Conservation (phyloP, 1,140 invertebrate species). For the Kradibia gibbosae region DNA sequence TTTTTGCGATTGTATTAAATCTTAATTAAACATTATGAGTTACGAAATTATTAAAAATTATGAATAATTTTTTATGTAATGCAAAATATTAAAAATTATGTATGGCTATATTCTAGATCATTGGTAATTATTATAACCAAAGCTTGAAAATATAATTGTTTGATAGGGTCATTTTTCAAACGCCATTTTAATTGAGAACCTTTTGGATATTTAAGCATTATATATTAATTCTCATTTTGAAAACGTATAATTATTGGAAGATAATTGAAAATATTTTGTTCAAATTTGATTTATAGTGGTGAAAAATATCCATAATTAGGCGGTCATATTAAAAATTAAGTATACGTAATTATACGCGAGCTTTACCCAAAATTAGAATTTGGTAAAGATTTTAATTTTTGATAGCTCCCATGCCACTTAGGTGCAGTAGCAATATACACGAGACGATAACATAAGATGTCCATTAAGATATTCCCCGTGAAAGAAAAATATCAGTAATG, state of each 20-base stretch:
- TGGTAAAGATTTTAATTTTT: slow-evolving; percentile 13
- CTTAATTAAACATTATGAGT: no score
- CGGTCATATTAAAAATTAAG: slow-evolving; percentile 2
- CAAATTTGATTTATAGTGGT: not conserved
- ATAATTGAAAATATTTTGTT: not conserved
- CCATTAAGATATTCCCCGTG: not conserved
- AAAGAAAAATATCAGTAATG: not conserved
- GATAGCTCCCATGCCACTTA: not conserved
- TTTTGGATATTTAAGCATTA: not conserved
- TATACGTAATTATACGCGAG: not conserved
- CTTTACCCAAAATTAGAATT: not conserved
- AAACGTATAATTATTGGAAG: not conserved
- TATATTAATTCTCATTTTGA: not conserved
- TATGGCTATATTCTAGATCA: no score
- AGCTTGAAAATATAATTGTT: no score
- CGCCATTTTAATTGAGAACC: no score
- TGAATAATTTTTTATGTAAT: no score
- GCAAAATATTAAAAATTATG: no score
- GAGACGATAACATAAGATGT: not conserved
- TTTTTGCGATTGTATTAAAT: no score
- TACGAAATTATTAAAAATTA: no score
- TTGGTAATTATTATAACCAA: no score
- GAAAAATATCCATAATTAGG: no score
- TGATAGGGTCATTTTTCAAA: no score
- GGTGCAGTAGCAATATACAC: not conserved